phyloP scores from a whole-genome alignment of 1,140 invertebrate species.

The Ceratina australensis region DNA sequence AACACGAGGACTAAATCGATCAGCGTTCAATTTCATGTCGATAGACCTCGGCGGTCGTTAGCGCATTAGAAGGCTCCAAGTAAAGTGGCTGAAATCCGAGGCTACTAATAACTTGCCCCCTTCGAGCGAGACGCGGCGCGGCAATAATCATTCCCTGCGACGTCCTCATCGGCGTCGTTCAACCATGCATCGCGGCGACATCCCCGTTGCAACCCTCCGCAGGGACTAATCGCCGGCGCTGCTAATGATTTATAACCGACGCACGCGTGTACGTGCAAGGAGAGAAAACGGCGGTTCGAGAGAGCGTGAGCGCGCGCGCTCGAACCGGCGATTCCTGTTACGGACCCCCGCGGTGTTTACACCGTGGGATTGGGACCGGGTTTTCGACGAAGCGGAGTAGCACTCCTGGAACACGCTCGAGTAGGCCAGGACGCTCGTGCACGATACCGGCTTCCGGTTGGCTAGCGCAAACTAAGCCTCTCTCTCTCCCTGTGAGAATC shows the following conservation, averaged over 20 bases:
- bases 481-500: conserved; percentile 69
- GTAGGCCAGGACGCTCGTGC: conserved; percentile 51
- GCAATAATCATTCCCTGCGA: conserved; percentile 74
- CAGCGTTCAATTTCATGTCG: conserved; percentile 65
- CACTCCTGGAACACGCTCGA: conserved; percentile 63
- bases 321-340: conserved; percentile 71
- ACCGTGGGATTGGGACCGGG: conserved; percentile 74
- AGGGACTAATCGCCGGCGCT: conserved; percentile 75
- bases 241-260: conserved; percentile 78
- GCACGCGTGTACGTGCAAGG: conserved; percentile 64
- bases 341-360: conserved; percentile 74
- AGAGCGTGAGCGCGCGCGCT: conserved; percentile 21
- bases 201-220: conserved; percentile 63
- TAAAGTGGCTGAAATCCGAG: conserved; percentile 74
- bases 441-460: conserved; percentile 59
- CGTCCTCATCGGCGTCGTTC: conserved; percentile 33
- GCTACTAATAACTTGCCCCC: conserved; percentile 75
- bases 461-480: conserved; percentile 41
- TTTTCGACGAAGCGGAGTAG: conserved; percentile 50
- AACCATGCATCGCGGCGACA: conserved; percentile 49
- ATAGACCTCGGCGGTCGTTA: conserved; percentile 62
- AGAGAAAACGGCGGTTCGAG: conserved; percentile 9
- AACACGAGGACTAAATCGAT: conserved; percentile 20
- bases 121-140: conserved; percentile 35
- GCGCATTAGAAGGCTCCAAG: conserved; percentile 65